A percentile compares a stretch with the other conserved stretches of the same genome.
Conservation (phyloP, 2,797 vertebrate species). For the Hydrolagus colliei region DNA sequence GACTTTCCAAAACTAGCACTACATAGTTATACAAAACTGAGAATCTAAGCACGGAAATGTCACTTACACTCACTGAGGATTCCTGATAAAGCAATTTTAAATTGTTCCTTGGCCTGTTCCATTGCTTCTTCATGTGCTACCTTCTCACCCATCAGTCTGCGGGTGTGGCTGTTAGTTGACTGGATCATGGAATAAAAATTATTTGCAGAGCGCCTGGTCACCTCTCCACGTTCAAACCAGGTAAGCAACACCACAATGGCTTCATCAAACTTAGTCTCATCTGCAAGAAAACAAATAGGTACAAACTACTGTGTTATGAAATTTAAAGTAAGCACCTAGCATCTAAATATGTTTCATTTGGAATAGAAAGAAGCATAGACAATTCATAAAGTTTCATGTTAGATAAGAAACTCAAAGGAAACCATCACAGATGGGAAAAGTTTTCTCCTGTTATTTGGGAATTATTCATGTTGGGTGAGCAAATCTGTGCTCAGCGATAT, state of each 20-base stretch:
- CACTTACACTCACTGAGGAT: constrained; percentile 92
- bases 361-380: background rate
- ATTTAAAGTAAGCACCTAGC: background rate
- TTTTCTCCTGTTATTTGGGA: no score
- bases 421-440: no score
- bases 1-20: background rate
- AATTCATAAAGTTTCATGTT: background rate
- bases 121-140: constrained; percentile 82
- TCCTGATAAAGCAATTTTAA: constrained; percentile 80
- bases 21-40: background rate
- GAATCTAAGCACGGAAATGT: background rate
- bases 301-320: background rate
- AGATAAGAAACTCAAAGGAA: no score
- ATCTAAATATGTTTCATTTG: no score
- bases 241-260: constrained; percentile 76
- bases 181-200: constrained; percentile 96
- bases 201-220: constrained; percentile 82
- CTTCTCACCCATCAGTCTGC: constrained; percentile 83
- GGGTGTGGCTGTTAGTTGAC: constrained; percentile 85
- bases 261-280: constrained; percentile 79
- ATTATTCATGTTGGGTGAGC: no score
- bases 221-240: constrained; percentile 91
- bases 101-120: constrained; percentile 82
- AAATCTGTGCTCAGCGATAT: no score
- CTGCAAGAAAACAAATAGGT: constrained; percentile 48